Base-by-base conservation (phyloP, 2,113 vertebrate genomes). In the Serilophus lunatus region DNA sequence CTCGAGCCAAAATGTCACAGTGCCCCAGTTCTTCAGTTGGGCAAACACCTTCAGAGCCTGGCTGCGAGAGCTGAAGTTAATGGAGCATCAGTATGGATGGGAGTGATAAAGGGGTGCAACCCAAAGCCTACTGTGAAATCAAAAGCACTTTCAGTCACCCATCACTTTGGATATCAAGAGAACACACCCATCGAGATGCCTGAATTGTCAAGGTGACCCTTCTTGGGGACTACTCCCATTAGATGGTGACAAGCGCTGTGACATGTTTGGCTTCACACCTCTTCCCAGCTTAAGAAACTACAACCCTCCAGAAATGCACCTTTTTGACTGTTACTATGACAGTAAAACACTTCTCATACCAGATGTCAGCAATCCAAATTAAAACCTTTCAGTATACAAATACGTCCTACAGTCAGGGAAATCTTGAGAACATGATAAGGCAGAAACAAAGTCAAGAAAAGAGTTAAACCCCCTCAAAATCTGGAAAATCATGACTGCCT, bases 1-100 rank as follows among this genome's bases (percentile, higher is more conserved):
- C 71, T 75, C 3, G 0, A 64, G 92, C 94, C 93, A 96, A 77
- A 93, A 92, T 74, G 68, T 96, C 92, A 68, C 59, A 38, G 38
- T 6, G 87, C 84, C 59, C 91, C 95, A 66, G 56, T 6, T 93
- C 87, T 61, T 61, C 71, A 53, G 8, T 6, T n/a, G 74, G 85
- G 78, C 86, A 88, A 74, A 77, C 64, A 54, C 4, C 75, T 59
- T 8, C 60, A n/a, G 77, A 86, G 65, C 63, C 28, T 17, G 36
- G 29, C 66, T 26, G 33, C 54, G 54, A 79, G 13, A 50, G 25
- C 76, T 53, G 45, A 63, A 90, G 79, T 56, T 86, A 93, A 90
- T 78, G 82, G 90, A 51, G 24, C 88, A 82, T 64, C 68, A 18
- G 51, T 0, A 15, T 14, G 69, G 65, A 78, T 59, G 60, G 38